Conservation (phyloP, 2,888 invertebrate species). For the Liodrosophila aerea region DNA sequence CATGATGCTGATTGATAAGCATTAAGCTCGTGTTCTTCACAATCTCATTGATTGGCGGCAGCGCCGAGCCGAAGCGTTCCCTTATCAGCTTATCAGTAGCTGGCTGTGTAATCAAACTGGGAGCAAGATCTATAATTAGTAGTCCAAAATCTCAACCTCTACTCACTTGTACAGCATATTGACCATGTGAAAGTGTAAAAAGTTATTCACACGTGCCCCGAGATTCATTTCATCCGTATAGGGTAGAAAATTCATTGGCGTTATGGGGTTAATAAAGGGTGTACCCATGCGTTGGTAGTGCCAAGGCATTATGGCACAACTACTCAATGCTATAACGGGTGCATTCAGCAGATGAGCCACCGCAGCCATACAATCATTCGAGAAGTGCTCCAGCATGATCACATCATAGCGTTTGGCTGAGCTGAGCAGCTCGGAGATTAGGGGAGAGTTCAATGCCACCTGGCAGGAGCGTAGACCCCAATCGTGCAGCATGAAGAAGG, state of each 20-base stretch:
- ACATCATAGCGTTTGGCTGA: conserved; percentile 84
- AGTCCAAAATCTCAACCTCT: accelerated
- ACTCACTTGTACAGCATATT: conserved; percentile 70
- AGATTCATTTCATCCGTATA: conserved; percentile 82
- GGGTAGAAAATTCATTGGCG: conserved; percentile 83
- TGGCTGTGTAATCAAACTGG: conserved; percentile 74
- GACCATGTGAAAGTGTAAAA: conserved; percentile 60
- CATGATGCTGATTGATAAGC: conserved; percentile 83
- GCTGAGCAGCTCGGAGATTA: conserved; percentile 55
- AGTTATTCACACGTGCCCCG: conserved; percentile 82
- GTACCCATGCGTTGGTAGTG: conserved; percentile 84
- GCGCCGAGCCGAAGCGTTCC: conserved; percentile 81
- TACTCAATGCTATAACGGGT: conserved; percentile 85
- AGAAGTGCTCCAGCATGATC: conserved; percentile 87
- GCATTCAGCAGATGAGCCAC: conserved; percentile 85
- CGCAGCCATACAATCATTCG: conserved; percentile 87
- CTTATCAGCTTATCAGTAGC: conserved; percentile 81
- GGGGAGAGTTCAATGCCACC: conserved; percentile 67
- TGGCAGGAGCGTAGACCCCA: conserved; percentile 74
- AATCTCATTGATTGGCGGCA: conserved; percentile 82
- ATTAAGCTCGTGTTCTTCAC: conserved; percentile 79
- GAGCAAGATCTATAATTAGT: not conserved
- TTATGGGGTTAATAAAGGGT: conserved; percentile 84
- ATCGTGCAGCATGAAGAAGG: conserved; percentile 74
- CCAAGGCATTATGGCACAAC: conserved; percentile 85